Percentiles rank a stretch among this genome's conserved stretches.
Conservation (phyloP, 2,888 invertebrate species). For the Odontocerum albicorne region DNA sequence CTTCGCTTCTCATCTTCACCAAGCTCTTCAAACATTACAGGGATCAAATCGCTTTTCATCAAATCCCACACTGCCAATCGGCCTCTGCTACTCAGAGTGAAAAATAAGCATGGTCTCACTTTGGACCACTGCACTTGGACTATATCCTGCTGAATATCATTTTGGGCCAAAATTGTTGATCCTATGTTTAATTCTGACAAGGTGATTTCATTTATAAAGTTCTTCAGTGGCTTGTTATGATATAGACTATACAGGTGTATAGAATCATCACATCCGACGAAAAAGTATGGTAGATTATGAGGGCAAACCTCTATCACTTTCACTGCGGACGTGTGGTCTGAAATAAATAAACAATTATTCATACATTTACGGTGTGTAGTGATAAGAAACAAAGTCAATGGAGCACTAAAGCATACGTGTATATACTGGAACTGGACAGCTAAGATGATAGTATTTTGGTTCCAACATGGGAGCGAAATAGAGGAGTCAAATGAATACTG, state of each 20-base stretch:
- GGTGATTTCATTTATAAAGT: constrained; percentile 13
- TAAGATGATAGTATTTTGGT: too few species aligned
- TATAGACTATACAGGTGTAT: constrained; percentile 23
- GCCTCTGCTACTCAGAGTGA: constrained; percentile 17
- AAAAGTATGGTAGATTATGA: constrained; percentile 23
- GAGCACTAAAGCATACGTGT: too few species aligned
- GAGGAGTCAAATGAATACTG: too few species aligned
- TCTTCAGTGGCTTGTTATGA: constrained; percentile 23
- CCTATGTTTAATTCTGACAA: background rate
- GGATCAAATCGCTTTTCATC: constrained; percentile 25
- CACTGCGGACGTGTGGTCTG: constrained; percentile 19
- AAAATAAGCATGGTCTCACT: constrained; percentile 25
- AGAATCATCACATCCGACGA: constrained; percentile 24
- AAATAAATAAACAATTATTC: too few species aligned
- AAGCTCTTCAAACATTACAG: constrained; percentile 19
- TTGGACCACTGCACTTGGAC: constrained; percentile 25
- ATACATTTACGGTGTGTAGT: too few species aligned
- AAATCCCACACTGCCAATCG: constrained; percentile 26
- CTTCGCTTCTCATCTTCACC: too few species aligned
- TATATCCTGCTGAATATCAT: constrained; percentile 10
- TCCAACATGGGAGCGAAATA: too few species aligned
- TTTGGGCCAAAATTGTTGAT: background rate
- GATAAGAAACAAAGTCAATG: too few species aligned
- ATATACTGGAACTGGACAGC: too few species aligned
- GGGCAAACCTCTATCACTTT: constrained; percentile 26